Base-by-base conservation (phyloP, 1,140 invertebrate species). In the Asobara japonica region DNA sequence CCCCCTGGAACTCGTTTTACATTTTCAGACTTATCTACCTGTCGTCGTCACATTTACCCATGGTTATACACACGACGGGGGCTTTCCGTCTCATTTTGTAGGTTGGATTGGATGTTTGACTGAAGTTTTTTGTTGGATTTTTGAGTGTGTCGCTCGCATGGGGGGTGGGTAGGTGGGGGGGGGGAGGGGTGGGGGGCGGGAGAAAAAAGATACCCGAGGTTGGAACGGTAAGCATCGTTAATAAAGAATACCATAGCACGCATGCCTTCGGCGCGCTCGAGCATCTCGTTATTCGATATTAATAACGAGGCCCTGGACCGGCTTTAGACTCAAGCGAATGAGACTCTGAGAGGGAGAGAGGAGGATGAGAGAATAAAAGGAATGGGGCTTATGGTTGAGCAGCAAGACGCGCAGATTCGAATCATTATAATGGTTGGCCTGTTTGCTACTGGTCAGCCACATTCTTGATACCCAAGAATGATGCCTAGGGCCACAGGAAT, bases 261-360 rank as follows among this genome's bases (percentile, higher is more conserved):
- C 74, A 79, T 83, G 74, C 78, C 77, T 78, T 80, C 76, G 76
- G 73, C 75, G 79, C 74, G 76, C 76, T 77, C 66, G 75, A 77
- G 80, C 81, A 80, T 79, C 82, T 85, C 79, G 83, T 83, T 85
- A 84, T 83, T 84, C 78, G 81, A 83, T 84, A 85, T 85, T 84
- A 85, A 85, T 84, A 83, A 85, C 79, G 77, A 83, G 81, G n/a
- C 70, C 29, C 4, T 30, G 45, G 64, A 72, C 70, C 38, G 70
- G 70, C 51, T 56, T 56, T 56, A 25, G 51, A 56, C 51, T 18
- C 5, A n/a, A 13, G 4, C n/a, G 30, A 31, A 33, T 45, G 66
- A 18, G 38, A 69, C 27, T 20, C 51, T 66, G 48, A 64, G 65
- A 72, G 64, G 66, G 73, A 65, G 69, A 72, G 67, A 75, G 51